Evolutionary conservation across 2,888 invertebrate species (phyloP), one percentile per base, ranked within the genome.

Genomic region (Plebejus melissa): DNA sequence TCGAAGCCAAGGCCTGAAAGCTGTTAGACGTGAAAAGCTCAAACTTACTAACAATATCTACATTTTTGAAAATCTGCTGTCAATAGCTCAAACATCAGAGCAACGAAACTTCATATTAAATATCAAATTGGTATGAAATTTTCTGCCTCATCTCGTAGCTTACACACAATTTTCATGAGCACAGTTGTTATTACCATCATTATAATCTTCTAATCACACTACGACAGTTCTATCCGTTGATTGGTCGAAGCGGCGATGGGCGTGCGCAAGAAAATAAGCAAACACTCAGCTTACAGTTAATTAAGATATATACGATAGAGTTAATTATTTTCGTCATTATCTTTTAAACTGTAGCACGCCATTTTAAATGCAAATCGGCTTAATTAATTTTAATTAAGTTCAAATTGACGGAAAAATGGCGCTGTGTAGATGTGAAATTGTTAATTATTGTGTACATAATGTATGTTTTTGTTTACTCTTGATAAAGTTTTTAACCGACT

Each of bases 261-360:
- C 81, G 83, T 83, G 82, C 81, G 76, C 77, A 83, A 85, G 85
- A 84, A 87, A 86, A 88, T 86, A 83, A 83, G 76, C 80, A 77
- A 77, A 82, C 82, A 80, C 79, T 83, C 81, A 76, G 79, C 78
- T 78, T 76, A 75, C 74, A 38, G 78, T 78, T 82, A 83, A 83
- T 83, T 82, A 81, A 79, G 78, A 79, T 80, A 80, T 79, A 80
- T 79, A 80, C 79, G 81, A 78, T 77, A 79, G 75, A 32, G 69
- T 28, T 79, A 76, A 77, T 80, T 77, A 72, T 72, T 72, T 72
- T 32, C 6, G 32, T 50, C 32, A 54, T 71, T 28, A 71, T 72
- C 82, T 32, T 70, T 32, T 65, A 65, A 70, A 22, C 5, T 71
- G 72, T 72, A 72, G 16, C 72, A 46, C 13, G 2, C 7, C 50